Conservation (phyloP, 1,140 invertebrate species). For the Pygmarrhopalites habei region DNA sequence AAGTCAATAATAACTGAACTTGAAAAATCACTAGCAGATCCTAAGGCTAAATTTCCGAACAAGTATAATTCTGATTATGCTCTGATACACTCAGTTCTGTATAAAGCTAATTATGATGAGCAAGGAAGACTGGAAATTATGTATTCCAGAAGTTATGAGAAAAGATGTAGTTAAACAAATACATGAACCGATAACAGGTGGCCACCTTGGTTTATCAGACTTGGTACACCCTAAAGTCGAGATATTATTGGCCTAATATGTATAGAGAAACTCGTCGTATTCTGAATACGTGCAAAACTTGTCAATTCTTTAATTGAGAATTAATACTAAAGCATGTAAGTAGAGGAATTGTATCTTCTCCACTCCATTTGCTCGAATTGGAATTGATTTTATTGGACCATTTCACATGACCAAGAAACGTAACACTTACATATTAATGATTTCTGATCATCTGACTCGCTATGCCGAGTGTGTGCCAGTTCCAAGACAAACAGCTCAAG, state of each 20-base stretch:
- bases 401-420: slow-evolving; percentile 2
- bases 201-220: slow-evolving; percentile 1
- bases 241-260: slow-evolving; percentile 19
- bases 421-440: slow-evolving; percentile 4
- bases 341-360: not conserved
- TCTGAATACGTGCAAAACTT: slow-evolving; percentile 8
- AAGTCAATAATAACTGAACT: too few relatives aligned
- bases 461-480: slow-evolving; percentile 17
- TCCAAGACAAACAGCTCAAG: not conserved
- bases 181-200: not conserved
- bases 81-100: too few relatives aligned
- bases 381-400: slow-evolving; percentile 24
- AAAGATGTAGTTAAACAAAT: too few relatives aligned
- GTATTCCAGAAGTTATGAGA: too few relatives aligned
- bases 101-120: too few relatives aligned
- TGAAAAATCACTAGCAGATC: too few relatives aligned
- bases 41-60: too few relatives aligned
- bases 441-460: slow-evolving; percentile 13
- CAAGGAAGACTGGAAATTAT: too few relatives aligned
- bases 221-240: not conserved
- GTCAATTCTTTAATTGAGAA: slow-evolving; percentile 12
- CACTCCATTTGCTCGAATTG: slow-evolving; percentile 12
- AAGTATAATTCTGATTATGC: too few relatives aligned
- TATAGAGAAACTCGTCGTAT: not conserved
- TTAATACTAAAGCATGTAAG: not conserved